phyloP scores from a whole-genome alignment of 1,140 invertebrate genomes.

The Heliconius eleuchia region DNA sequence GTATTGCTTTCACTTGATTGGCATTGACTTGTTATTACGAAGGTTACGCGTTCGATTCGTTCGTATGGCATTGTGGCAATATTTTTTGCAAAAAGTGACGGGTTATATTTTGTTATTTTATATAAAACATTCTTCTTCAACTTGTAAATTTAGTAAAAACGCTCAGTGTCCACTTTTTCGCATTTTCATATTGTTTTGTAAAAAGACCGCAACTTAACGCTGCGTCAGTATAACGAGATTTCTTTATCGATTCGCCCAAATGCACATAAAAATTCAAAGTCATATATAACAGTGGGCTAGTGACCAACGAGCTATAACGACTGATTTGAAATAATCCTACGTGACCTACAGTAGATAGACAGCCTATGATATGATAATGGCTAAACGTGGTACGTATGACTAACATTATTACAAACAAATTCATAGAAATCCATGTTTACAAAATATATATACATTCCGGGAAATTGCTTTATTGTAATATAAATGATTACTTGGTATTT shows the following conservation, averaged over 20 bases:
- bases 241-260: no score
- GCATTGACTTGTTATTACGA: slow-evolving; percentile 6
- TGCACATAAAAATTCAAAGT: not conserved
- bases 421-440: slow-evolving; percentile 24
- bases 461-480: slow-evolving; percentile 15
- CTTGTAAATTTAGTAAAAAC: no score
- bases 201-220: no score
- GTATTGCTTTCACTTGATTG: slow-evolving; percentile 11
- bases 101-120: not conserved
- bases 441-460: slow-evolving; percentile 7
- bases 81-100: not conserved
- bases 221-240: no score
- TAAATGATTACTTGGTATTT: not conserved
- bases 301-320: not conserved
- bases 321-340: not conserved
- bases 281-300: not conserved
- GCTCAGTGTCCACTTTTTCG: no score
- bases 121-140: not conserved
- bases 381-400: slow-evolving; percentile 7
- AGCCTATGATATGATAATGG: slow-evolving; percentile 8
- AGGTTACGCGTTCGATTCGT: slow-evolving; percentile 7
- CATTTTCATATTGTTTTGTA: no score
- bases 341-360: slow-evolving; percentile 4
- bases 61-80: not conserved
- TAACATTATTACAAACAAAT: slow-evolving; percentile 11